Percentiles rank a stretch among this genome's conserved stretches.
phyloP scores from a whole-genome alignment of 2,888 invertebrate species.

The Lysandra bellargus region DNA sequence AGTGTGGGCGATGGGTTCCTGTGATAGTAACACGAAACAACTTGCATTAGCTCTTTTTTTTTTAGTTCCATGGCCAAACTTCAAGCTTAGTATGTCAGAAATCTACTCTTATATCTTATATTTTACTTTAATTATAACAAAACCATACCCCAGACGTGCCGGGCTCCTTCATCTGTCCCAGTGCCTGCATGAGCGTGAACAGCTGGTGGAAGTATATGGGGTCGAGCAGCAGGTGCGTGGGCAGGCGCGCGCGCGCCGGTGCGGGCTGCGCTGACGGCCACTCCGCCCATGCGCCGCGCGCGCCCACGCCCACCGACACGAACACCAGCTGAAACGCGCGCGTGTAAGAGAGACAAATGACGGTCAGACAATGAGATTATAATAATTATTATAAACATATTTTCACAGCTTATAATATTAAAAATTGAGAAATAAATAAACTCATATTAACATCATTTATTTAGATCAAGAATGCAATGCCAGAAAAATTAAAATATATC shows the following conservation, averaged over 20 bases:
- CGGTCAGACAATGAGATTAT: background rate
- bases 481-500: background rate
- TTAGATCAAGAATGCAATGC: background rate
- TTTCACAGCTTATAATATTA: background rate
- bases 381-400: background rate
- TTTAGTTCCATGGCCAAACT: background rate
- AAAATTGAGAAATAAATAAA: background rate
- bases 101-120: background rate
- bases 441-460: background rate
- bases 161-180: constrained; percentile 83
- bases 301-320: constrained; percentile 92
- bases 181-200: constrained; percentile 93
- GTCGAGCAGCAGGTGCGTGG: constrained; percentile 90
- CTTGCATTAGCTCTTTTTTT: background rate
- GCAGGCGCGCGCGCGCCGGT: constrained; percentile 91
- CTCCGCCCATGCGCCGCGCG: constrained; percentile 84
- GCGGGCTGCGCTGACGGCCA: constrained; percentile 93
- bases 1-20: constrained; percentile 88
- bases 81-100: background rate
- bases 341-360: background rate
- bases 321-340: constrained; percentile 85
- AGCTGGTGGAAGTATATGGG: constrained; percentile 95
- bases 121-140: background rate
- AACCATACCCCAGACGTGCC: background rate
- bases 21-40: constrained; percentile 40